Evolutionary conservation across 2,113 vertebrate species (phyloP).

Genomic region (Perccottus glenii): DNA sequence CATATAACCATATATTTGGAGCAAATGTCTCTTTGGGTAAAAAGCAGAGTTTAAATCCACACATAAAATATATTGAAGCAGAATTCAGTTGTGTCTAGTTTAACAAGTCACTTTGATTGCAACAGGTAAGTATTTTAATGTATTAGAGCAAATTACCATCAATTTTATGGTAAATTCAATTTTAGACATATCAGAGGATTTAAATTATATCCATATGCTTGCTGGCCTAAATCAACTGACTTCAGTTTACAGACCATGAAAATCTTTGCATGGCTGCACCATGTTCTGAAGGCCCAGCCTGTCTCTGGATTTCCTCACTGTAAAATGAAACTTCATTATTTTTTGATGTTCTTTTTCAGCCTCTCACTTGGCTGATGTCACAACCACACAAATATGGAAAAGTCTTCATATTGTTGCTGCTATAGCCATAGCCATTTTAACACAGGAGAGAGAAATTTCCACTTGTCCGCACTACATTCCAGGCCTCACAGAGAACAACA

Average conservation of each 20-base stretch:
- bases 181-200: background rate
- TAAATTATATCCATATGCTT: slow-evolving; percentile 9
- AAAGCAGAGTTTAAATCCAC: too few species aligned
- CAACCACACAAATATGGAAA: slow-evolving; percentile 65
- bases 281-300: background rate
- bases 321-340: slow-evolving; percentile 5
- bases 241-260: slow-evolving; percentile 1
- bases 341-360: slow-evolving; percentile 5
- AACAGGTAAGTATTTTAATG: too few species aligned
- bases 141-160: background rate
- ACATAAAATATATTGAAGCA: too few species aligned
- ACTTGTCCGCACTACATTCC: slow-evolving; percentile 71
- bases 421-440: slow-evolving; percentile 63
- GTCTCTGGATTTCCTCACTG: slow-evolving; percentile 3
- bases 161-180: too few species aligned
- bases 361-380: slow-evolving; percentile 33
- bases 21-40: too few species aligned
- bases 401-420: slow-evolving; percentile 67
- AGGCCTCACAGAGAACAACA: slow-evolving; percentile 51
- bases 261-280: background rate
- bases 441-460: slow-evolving; percentile 75
- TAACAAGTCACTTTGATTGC: too few species aligned
- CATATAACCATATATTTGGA: too few species aligned
- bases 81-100: background rate
- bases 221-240: slow-evolving; percentile 18